Evolutionary conservation across 2,113 vertebrate genomes (phyloP).

Genomic region (Lepisosteus osseus): DNA sequence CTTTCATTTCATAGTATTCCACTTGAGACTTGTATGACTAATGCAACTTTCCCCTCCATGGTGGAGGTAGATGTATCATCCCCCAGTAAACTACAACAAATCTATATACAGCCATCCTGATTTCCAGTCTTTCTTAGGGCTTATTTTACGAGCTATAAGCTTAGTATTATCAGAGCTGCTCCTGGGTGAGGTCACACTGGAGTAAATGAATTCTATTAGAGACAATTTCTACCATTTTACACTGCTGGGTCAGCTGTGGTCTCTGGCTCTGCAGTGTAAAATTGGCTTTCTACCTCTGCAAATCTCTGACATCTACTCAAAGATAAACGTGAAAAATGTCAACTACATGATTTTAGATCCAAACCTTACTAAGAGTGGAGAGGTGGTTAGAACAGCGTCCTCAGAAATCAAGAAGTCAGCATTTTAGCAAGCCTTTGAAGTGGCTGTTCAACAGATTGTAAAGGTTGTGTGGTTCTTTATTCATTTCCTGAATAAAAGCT

Average conservation of each 20-base stretch:
- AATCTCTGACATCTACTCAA: not conserved
- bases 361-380: too few relatives aligned
- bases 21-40: not conserved
- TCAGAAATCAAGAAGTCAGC: too few relatives aligned
- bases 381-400: too few relatives aligned
- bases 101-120: not conserved
- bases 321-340: not conserved
- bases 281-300: not conserved
- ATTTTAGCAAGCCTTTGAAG: too few relatives aligned
- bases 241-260: conserved; percentile 3
- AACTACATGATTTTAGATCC: too few relatives aligned
- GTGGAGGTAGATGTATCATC: not conserved
- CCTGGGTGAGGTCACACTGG: not conserved
- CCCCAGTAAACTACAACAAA: not conserved
- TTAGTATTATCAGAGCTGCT: not conserved
- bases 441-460: too few relatives aligned
- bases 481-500: too few relatives aligned
- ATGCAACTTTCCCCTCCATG: not conserved
- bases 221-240: not conserved
- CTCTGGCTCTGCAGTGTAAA: not conserved
- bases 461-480: too few relatives aligned
- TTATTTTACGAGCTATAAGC: not conserved
- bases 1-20: too few relatives aligned
- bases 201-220: not conserved
- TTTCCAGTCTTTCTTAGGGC: not conserved